Percentiles rank a stretch among this genome's conserved stretches.
Evolutionary conservation across 2,888 invertebrate species (phyloP).

Genomic region (Hirtodrosophila alboralis): DNA sequence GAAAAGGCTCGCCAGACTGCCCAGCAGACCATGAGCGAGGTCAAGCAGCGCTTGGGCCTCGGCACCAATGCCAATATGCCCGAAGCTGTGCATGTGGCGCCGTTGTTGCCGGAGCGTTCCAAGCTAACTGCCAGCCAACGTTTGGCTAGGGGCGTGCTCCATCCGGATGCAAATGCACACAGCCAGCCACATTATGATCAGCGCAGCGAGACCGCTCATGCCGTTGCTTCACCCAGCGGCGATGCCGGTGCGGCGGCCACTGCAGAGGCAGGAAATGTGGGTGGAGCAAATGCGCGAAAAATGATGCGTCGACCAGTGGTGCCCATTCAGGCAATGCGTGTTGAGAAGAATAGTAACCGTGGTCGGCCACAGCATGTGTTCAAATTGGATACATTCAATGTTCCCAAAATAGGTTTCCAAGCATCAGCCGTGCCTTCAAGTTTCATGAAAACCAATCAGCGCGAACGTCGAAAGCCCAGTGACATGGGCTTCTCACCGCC

Average conservation of each 20-base stretch:
- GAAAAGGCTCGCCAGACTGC: slow-evolving; percentile 88
- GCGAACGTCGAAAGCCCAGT: not conserved
- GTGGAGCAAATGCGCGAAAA: not conserved
- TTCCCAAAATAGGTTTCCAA: slow-evolving; percentile 50
- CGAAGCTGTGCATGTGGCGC: slow-evolving; percentile 44
- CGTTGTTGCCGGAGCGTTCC: slow-evolving; percentile 42
- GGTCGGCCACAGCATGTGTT: slow-evolving; percentile 45
- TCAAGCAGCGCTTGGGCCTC: slow-evolving; percentile 87
- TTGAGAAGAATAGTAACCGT: slow-evolving; percentile 58
- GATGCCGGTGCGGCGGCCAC: slow-evolving; percentile 37
- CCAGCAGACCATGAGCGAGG: slow-evolving; percentile 87
- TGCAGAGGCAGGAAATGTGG: slow-evolving; percentile 1
- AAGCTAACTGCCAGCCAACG: slow-evolving; percentile 55
- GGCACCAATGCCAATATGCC: slow-evolving; percentile 57
- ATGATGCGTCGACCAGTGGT: slow-evolving; percentile 52
- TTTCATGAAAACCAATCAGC: slow-evolving; percentile 8
- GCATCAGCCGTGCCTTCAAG: not conserved
- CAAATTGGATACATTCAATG: slow-evolving; percentile 47
- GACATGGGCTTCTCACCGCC: slow-evolving; percentile 39
- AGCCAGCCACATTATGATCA: slow-evolving; percentile 28
- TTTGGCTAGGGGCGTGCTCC: slow-evolving; percentile 34
- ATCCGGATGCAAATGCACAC: slow-evolving; percentile 40
- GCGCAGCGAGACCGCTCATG: slow-evolving; percentile 31
- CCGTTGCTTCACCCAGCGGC: slow-evolving; percentile 1
- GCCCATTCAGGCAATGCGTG: slow-evolving; percentile 66